Base-by-base conservation (phyloP, 2,888 invertebrate species). In the Stenoptilia bipunctidactyla region DNA sequence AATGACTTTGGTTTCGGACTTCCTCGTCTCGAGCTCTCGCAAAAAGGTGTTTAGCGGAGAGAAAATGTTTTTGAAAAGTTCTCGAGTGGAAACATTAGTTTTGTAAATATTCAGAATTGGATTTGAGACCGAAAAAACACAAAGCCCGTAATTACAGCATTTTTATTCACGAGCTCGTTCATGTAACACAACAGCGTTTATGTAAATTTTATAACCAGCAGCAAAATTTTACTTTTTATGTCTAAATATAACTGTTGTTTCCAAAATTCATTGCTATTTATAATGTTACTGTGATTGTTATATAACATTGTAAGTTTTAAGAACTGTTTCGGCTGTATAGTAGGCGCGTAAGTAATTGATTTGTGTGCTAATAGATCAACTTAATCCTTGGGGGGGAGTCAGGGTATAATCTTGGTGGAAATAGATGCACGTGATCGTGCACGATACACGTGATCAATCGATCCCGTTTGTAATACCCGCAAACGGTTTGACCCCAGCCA, bases 1-100 rank as follows among this genome's bases (percentile, higher is more conserved):
- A 73, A 77, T 71, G 66, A 72, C 68, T 74, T 74, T 71, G 65
- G 63, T 61, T 73, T 69, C 65, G 56, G 61, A 66, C 55, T 66
- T 59, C 55, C 55, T 54, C 56, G 56, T 58, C 56, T 56, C 41
- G 52, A 53, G 34, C 50, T 46, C 46, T 45, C 36, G 38, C 41
- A 42, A 44, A 49, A 40, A 50, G 45, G 44, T 46, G 47, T 47
- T 48, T 48, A 40, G 43, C 13, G 13, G 13, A 13, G 4, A 34
- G 3, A 8, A 30, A 34, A 34, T 8, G 4, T 8, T 30, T 30
- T n/a, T 9, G 30, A 8, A 20, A 20, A 30, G 30, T 9, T 12
- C 30, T 12, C 6, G 10, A 12, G 30, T 30, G 20, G 30, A 30
- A 30, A 12, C 10, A 30, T 30, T 30, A 30, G 9, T n/a, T 30